Conservation (phyloP, 2,797 vertebrate species). For the Lophotriccus pileatus region DNA sequence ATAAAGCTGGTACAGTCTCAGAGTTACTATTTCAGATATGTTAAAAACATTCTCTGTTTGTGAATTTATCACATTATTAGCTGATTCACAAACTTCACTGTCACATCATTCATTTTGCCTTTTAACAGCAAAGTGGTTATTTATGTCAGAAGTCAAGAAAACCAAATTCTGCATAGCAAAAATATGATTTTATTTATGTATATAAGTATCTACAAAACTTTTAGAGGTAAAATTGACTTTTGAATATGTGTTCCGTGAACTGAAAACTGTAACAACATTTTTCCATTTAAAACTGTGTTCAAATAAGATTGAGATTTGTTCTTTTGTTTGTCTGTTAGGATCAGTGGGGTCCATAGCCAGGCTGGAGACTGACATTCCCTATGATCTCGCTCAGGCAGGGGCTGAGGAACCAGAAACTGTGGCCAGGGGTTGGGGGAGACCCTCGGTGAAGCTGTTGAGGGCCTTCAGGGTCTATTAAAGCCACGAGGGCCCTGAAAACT, state of each 20-base stretch:
- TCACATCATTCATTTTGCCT: not conserved
- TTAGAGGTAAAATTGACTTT: not conserved
- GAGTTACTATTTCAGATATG: not conserved
- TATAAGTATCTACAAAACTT: not conserved
- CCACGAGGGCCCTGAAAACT: not conserved
- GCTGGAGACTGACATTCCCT: not conserved
- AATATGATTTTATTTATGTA: not conserved
- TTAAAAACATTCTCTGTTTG: not conserved
- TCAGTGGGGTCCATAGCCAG: not conserved
- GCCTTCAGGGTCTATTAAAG: not conserved
- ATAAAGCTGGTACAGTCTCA: not conserved
- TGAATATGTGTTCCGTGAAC: not conserved
- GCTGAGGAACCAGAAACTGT: not conserved
- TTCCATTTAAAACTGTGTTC: not conserved
- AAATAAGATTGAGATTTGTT: not conserved
- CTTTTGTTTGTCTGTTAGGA: not conserved
- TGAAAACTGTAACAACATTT: not conserved
- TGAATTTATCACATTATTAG: not conserved
- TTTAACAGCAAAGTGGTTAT: not conserved
- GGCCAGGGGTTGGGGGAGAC: not conserved
- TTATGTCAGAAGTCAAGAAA: not conserved
- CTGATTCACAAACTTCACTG: not conserved
- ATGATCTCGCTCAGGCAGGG: not conserved
- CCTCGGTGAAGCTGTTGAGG: not conserved
- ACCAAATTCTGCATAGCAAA: not conserved